Evolutionary conservation across 2,113 vertebrate species (phyloP), one percentile per base, ranked within the genome.

Genomic region (Microtus pennsylvanicus): DNA sequence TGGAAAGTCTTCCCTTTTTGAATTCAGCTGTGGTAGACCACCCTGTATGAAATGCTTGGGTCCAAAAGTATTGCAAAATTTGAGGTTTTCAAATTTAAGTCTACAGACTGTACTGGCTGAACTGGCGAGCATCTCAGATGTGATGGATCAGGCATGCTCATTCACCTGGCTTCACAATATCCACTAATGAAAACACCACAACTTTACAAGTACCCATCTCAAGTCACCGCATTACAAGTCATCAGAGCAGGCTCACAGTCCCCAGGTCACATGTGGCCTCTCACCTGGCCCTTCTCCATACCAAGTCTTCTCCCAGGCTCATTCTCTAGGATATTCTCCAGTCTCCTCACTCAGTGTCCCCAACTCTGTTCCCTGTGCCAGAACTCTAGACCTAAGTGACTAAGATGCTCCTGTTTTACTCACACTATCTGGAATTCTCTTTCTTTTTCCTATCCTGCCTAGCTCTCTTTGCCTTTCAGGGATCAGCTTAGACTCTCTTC

Each of bases 211-310:
- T 58, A 4, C 19, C 17, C 3, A 24, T 78, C 42, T 24, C 42
- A 50, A 50, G 4, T 3, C 0, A 0, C 28, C 45, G 42, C 2
- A 2, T 7, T 35, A 26, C 58, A 26, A 67, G 38, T 61, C 22
- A 12, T 35, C 38, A 69, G 63, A 87, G 63, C 83, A 69, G 61
- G 47, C 35, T 30, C 77, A 12, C 10, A 5, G 61, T 13, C 38
- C n/a, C 35, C 1, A 21, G 0, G 0, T 22, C 9, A 42, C 0
- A 3, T 4, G 13, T 21, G 7, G 17, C n/a, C 63, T 72, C 74
- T 83, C 19, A 52, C 30, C 24, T 9, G 10, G 16, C 30, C n/a
- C 21, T 87, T n/a, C 22, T 38, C 58, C 19, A 16, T 14, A 52
- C 63, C 22, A 81, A 81, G 0, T 7, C 26, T 50, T n/a, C 16